Evolutionary conservation across 2,888 invertebrate species (phyloP).

Genomic region (Eupithecia inturbata): DNA sequence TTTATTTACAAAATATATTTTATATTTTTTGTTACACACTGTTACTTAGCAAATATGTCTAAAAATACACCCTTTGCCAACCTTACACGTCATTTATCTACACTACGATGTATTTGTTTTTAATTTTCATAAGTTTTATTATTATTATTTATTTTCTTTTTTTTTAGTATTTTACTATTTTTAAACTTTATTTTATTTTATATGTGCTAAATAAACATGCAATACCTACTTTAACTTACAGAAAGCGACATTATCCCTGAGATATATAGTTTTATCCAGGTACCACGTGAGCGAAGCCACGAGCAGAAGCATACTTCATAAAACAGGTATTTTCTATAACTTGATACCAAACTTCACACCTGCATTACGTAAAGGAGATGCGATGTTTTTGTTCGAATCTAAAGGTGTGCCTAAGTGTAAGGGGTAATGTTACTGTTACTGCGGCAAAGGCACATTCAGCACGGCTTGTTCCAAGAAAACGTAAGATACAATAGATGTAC

Average conservation of each 20-base stretch:
- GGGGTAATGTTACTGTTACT: constrained; percentile 1
- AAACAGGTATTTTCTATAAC: constrained; percentile 7
- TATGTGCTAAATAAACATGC: no score
- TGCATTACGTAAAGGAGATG: constrained; percentile 40
- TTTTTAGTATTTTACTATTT: no score
- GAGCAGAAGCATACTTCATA: background rate
- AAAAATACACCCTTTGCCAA: background rate
- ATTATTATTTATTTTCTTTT: no score
- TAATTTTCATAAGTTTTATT: no score
- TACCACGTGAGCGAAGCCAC: background rate
- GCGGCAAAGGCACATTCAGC: constrained; percentile 48
- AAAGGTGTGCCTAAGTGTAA: background rate
- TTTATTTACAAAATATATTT: no score
- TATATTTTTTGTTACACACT: background rate
- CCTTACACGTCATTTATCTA: no score
- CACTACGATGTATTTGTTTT: no score
- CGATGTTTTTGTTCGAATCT: constrained; percentile 20
- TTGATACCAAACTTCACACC: constrained; percentile 25
- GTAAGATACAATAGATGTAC: constrained; percentile 2
- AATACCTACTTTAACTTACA: no score
- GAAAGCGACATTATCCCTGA: background rate
- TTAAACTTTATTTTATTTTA: no score
- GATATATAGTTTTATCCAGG: background rate
- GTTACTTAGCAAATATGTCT: background rate
- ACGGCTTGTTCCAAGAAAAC: constrained; percentile 59